These are phyloP conservation scores for Struthio camelus DNA, from an alignment of 2,113 vertebrate species.

Conservation along the genomic window DNA sequence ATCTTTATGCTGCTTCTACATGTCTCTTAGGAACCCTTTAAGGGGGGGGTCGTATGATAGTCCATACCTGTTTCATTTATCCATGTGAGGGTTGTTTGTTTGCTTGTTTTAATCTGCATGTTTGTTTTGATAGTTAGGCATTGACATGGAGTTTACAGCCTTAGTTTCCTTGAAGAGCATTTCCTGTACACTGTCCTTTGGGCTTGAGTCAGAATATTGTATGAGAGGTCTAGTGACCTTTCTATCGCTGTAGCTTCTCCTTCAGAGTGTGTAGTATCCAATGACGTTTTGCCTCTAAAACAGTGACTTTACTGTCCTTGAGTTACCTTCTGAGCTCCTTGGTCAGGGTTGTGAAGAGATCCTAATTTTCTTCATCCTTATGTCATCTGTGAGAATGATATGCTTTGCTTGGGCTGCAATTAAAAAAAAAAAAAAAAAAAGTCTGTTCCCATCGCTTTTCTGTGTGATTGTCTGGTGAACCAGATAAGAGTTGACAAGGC, in stretches of 20 bases:
- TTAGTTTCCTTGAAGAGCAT: not conserved
- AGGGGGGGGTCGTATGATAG: not conserved
- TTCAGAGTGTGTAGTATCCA: not conserved
- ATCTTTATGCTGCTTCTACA: not conserved
- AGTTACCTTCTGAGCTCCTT: not conserved
- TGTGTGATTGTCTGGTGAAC: not conserved
- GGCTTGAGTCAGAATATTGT: not conserved
- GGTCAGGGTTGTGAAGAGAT: not conserved
- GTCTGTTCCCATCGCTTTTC: not conserved
- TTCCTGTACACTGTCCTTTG: not conserved
- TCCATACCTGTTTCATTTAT: not conserved
- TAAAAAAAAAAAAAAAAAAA: too few species aligned
- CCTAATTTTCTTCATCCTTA: not conserved
- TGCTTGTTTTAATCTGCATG: not conserved
- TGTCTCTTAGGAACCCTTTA: not conserved
- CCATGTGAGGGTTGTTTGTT: not conserved
- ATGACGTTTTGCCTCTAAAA: not conserved
- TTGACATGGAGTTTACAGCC: not conserved
- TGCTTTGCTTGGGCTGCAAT: not conserved
- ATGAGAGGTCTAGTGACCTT: not conserved
- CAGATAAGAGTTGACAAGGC: not conserved
- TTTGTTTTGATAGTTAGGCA: not conserved
- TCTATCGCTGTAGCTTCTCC: not conserved
- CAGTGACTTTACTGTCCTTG: accelerated
- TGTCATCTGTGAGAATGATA: not conserved